Percentiles rank a stretch among this genome's conserved stretches.
Conservation (phyloP, 2,797 vertebrate species). For the Clarias pachynema region DNA sequence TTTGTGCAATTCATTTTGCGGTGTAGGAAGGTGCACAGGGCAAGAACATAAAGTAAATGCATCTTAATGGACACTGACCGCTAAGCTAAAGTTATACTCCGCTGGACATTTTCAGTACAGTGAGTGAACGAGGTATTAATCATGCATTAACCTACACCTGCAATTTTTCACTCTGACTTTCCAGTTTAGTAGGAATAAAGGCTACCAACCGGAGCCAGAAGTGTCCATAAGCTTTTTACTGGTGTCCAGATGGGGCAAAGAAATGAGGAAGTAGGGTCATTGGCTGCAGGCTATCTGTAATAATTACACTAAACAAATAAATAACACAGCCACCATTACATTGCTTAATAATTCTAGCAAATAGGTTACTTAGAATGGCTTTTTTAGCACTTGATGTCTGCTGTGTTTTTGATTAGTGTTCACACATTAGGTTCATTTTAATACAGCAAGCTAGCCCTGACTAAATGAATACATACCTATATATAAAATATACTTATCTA, state of each 20-base stretch:
- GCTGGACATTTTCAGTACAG: constrained; percentile 10
- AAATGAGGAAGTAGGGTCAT: neutral
- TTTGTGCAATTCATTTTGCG: constrained; percentile 50
- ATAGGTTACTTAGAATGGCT: neutral
- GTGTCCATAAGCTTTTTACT: neutral
- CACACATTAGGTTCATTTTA: constrained; percentile 8
- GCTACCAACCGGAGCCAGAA: too few species aligned
- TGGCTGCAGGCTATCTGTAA: neutral
- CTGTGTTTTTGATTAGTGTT: constrained; percentile 16
- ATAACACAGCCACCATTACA: constrained; percentile 2
- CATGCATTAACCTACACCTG: constrained; percentile 22
- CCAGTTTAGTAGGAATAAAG: neutral
- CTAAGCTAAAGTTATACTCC: constrained; percentile 13
- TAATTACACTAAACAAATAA: constrained; percentile 9
- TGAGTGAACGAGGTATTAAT: constrained; percentile 24
- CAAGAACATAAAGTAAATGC: constrained; percentile 55
- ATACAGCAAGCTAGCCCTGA: neutral
- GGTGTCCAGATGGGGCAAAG: neutral
- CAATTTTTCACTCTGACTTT: neutral
- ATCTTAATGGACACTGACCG: constrained; percentile 60
- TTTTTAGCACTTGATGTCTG: neutral
- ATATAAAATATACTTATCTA: neutral
- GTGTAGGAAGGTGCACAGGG: constrained; percentile 44
- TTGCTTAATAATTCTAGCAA: constrained; percentile 8
- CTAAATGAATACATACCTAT: neutral